Conservation (phyloP, 2,888 invertebrate species). For the Chromoteleia sp. region DNA sequence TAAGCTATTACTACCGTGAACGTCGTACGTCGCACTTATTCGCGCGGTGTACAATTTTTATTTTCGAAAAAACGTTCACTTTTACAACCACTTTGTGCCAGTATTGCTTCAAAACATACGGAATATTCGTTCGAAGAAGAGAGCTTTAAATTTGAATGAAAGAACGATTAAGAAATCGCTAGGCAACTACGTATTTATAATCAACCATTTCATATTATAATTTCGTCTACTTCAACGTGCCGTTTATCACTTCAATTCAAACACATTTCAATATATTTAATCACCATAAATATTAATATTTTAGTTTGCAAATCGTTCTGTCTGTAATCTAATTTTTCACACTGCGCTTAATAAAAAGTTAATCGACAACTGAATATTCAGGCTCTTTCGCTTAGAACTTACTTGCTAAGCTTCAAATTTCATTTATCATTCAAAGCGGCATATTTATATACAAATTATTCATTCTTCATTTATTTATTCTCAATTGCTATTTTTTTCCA, state of each 20-base stretch:
- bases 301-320: slow-evolving; percentile 13
- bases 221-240: slow-evolving; percentile 20
- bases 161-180: slow-evolving; percentile 56
- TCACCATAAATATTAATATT: slow-evolving; percentile 61
- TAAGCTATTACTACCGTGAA: slow-evolving; percentile 71
- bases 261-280: slow-evolving; percentile 51
- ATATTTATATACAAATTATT: slow-evolving; percentile 1
- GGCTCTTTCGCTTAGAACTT: background rate
- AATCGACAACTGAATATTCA: slow-evolving; percentile 16
- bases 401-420: background rate
- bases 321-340: slow-evolving; percentile 31
- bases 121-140: slow-evolving; percentile 45
- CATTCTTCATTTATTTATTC: too few relatives aligned
- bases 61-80: slow-evolving; percentile 41
- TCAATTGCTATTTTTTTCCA: too few relatives aligned
- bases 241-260: slow-evolving; percentile 39
- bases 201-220: slow-evolving; percentile 60
- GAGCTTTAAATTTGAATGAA: slow-evolving; percentile 42
- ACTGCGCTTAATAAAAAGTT: slow-evolving; percentile 20
- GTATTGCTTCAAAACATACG: slow-evolving; percentile 39
- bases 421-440: background rate
- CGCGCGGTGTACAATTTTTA: slow-evolving; percentile 57
- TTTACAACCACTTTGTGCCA: slow-evolving; percentile 46
- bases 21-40: slow-evolving; percentile 69
- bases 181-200: slow-evolving; percentile 51